These are phyloP conservation scores for Drosophila dunni DNA, from an alignment of 1,140 invertebrate genomes.

Conservation along the genomic window DNA sequence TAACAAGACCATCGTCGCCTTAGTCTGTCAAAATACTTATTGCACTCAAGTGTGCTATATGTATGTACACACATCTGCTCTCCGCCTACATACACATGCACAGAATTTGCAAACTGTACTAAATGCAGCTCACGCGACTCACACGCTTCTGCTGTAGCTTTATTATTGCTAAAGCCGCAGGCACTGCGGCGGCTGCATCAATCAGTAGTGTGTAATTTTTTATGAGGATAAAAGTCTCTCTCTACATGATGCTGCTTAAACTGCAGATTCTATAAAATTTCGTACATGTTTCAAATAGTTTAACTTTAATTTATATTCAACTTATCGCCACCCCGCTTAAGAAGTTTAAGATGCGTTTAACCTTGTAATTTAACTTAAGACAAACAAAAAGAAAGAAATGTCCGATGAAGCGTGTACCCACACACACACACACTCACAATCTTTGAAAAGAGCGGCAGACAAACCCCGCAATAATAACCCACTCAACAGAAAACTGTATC, in stretches of 20 bases:
- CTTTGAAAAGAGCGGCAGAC: not conserved
- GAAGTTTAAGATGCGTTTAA: too few species aligned
- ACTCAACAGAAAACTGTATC: slow-evolving; percentile 12
- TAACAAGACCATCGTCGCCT: too few species aligned
- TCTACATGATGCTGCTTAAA: too few species aligned
- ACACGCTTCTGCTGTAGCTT: slow-evolving; percentile 2
- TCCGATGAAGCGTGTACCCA: not conserved
- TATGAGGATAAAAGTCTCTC: not conserved
- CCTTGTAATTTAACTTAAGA: slow-evolving; percentile 4
- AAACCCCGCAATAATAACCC: not conserved
- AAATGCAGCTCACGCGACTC: slow-evolving; percentile 4
- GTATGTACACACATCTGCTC: not conserved
- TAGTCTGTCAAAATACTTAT: too few species aligned
- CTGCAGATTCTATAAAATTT: too few species aligned
- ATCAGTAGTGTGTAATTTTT: slow-evolving; percentile 1
- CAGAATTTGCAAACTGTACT: too few species aligned
- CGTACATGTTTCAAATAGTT: too few species aligned
- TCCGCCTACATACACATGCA: not conserved
- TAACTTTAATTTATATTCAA: too few species aligned
- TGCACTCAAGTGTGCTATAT: too few species aligned
- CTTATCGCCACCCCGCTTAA: too few species aligned
- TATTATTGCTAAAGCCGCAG: not conserved
- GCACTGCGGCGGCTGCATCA: not conserved
- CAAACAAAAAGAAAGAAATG: not conserved
- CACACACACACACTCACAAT: not conserved